A percentile compares a stretch with the other conserved stretches of the same genome.
Conservation (phyloP, 2,797 vertebrate species). For the Sternotherus odoratus region DNA sequence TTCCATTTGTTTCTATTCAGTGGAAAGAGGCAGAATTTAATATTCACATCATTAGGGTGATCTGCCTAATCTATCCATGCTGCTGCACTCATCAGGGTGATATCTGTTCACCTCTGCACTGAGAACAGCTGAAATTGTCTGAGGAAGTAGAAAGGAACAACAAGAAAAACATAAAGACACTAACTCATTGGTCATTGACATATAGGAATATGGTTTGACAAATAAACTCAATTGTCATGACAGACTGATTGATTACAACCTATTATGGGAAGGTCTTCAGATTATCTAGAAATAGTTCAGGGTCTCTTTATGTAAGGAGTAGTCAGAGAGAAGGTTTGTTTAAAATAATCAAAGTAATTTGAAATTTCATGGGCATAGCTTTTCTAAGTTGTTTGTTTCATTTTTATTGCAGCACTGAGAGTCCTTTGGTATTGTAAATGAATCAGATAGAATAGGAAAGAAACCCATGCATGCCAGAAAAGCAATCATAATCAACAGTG, state of each 20-base stretch:
- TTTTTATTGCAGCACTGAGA: rapidly evolving
- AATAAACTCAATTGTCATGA: neutral
- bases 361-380: neutral
- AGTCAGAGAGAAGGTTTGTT: neutral
- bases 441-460: neutral
- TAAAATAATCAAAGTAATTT: neutral
- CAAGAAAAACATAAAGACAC: neutral
- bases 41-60: constrained; percentile 30
- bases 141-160: neutral
- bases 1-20: constrained; percentile 52
- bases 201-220: neutral
- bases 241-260: neutral
- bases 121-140: neutral
- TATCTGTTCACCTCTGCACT: neutral
- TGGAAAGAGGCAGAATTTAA: constrained; percentile 59
- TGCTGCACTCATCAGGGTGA: neutral
- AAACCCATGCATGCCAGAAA: neutral
- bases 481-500: neutral
- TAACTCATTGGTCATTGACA: neutral
- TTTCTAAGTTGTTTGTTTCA: neutral
- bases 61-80: neutral
- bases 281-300: neutral
- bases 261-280: neutral
- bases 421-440: rapidly evolving
- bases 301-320: neutral